Evolutionary conservation across 2,888 invertebrate species (phyloP), one percentile per base, ranked within the genome.

Genomic region (Drosophila nigricruria): DNA sequence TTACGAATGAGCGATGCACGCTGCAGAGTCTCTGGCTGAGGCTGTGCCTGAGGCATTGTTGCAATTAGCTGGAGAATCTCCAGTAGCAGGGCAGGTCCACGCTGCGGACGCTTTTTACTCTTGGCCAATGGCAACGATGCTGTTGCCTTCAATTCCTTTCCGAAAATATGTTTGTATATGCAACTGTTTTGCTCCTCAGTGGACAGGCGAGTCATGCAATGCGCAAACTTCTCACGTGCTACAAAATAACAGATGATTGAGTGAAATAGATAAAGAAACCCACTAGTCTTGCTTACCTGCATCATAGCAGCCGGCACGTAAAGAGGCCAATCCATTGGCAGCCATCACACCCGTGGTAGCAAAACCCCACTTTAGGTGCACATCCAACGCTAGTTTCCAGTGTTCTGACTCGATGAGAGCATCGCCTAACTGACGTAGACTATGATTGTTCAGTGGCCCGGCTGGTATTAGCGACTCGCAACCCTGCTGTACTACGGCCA

Each of bases 361-460:
- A 20, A 97, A 93, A 0, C 97, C 97, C 68, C 96, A 96, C 93
- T 98, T 98, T 0, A 97, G 96, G 2, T 97, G 97, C 47, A 98
- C 96, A 89, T 97, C 96, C 61, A 97, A 90, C 0, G 97, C 98
- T 45, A 98, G 92, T 66, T 95, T 94, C 96, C 97, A 97, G 89
- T 97, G 95, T 89, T 98, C 98, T 1, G 96, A 95, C 92, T 96
- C 96, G n/a, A 98, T 94, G 49, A 97, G 89, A 38, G 94, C 94
- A 89, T 96, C 96, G 27, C 96, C 94, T 5, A 98, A 93, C 49
- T 95, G 95, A 66, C 97, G 94, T 47, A 97, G 93, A 54, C 95
- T 95, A 80, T 95, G 95, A 85, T 91, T 82, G 54, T 88, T 90
- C 1, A 93, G 70, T 1, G 91, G 83, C 6, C 92, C 92, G 0